phyloP scores from a whole-genome alignment of 2,888 invertebrate species.

The Heliconius hortense region DNA sequence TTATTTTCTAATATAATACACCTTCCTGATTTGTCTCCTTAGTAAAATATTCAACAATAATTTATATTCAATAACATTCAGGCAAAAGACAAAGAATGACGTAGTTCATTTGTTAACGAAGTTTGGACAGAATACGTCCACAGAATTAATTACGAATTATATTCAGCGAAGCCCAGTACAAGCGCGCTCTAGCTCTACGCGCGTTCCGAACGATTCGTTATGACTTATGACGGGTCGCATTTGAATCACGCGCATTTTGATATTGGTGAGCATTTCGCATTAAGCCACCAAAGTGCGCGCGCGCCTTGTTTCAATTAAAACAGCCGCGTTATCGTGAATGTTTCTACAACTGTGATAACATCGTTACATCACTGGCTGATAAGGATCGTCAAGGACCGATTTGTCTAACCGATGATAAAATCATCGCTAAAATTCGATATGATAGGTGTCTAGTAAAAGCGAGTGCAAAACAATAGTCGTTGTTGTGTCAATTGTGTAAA shows the following conservation, averaged over 20 bases:
- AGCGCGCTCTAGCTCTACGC: constrained; percentile 28
- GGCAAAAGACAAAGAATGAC: constrained; percentile 47
- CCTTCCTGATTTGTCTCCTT: constrained; percentile 1
- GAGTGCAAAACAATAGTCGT: constrained; percentile 57
- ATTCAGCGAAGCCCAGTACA: constrained; percentile 41
- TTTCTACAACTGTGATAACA: constrained; percentile 75
- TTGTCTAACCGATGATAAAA: constrained; percentile 55
- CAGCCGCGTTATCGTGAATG: constrained; percentile 64
- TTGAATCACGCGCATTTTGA: constrained; percentile 49
- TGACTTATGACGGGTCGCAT: constrained; percentile 48
- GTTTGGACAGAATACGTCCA: constrained; percentile 61
- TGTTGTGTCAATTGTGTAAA: constrained; percentile 53
- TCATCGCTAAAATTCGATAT: constrained; percentile 53
- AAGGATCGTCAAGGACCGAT: constrained; percentile 67
- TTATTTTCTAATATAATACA: background rate
- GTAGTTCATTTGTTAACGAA: constrained; percentile 54
- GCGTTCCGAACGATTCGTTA: constrained; percentile 42
- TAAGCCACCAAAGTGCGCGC: constrained; percentile 68
- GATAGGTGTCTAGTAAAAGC: constrained; percentile 50
- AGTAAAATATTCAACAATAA: background rate
- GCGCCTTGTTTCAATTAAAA: constrained; percentile 59
- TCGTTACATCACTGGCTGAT: constrained; percentile 77
- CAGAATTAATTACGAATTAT: constrained; percentile 65
- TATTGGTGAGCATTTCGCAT: constrained; percentile 61
- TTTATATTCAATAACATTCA: constrained; percentile 9